phyloP scores from a whole-genome alignment of 92 coral and sea anemone genomes.

The Zoanthus sansibaricus region DNA sequence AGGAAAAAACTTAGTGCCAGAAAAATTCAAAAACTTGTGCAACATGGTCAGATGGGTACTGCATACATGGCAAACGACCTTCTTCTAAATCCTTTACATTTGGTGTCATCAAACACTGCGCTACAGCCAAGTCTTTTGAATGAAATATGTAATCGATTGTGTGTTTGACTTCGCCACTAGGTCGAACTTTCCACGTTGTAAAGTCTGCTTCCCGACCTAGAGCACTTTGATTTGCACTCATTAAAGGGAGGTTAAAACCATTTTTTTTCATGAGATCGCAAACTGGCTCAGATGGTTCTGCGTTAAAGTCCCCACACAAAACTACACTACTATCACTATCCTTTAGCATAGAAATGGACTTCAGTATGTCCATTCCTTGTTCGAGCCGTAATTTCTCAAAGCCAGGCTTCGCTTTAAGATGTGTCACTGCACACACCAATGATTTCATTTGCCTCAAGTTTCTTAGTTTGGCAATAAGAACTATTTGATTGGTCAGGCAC shows the following conservation, averaged over 20 bases:
- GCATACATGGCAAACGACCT: constrained; percentile 75
- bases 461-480: constrained; percentile 68
- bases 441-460: constrained; percentile 64
- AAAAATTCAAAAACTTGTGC: constrained; percentile 89
- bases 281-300: constrained; percentile 91
- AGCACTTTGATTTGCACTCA: constrained; percentile 77
- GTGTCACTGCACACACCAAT: constrained; percentile 81
- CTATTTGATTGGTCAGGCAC: constrained; percentile 80
- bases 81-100: constrained; percentile 56
- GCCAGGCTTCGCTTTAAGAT: constrained; percentile 91
- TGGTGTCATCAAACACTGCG: constrained; percentile 77
- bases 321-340: constrained; percentile 66
- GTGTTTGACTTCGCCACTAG: constrained; percentile 85
- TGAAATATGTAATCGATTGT: constrained; percentile 97
- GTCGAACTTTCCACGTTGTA: constrained; percentile 93
- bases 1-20: constrained; percentile 50
- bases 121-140: constrained; percentile 64
- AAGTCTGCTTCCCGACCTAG: constrained; percentile 73
- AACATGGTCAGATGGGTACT: constrained; percentile 94
- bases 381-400: constrained; percentile 68
- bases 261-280: constrained; percentile 79
- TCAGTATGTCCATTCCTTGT: constrained; percentile 77
- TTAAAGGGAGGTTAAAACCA: constrained; percentile 46
- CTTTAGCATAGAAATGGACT: constrained; percentile 56
- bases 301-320: constrained; percentile 95